phyloP scores from a whole-genome alignment of 2,888 invertebrate genomes.

The Thymelicus lineola region DNA sequence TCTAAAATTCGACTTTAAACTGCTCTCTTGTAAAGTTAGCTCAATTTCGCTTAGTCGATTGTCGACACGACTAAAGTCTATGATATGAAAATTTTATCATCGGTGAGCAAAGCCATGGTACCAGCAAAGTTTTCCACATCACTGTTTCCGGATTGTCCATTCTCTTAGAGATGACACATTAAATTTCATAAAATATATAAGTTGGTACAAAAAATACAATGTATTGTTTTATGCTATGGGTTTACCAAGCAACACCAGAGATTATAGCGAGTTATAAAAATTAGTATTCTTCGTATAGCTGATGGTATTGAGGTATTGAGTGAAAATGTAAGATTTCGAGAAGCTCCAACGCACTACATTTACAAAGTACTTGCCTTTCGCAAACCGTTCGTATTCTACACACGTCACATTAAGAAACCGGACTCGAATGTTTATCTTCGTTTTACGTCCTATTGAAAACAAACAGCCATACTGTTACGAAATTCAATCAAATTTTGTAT shows the following conservation, averaged over 20 bases:
- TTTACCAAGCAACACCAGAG: neutral
- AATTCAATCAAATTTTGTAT: constrained; percentile 28
- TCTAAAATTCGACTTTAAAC: no score
- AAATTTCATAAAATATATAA: no score
- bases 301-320: constrained; percentile 68
- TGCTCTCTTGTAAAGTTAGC: no score
- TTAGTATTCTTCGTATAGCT: constrained; percentile 63
- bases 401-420: constrained; percentile 64
- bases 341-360: constrained; percentile 61
- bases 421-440: constrained; percentile 33
- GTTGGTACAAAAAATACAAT: no score
- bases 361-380: constrained; percentile 74
- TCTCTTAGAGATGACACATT: no score
- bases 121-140: no score
- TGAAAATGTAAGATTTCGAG: constrained; percentile 79
- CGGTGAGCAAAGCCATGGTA: no score
- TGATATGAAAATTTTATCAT: no score
- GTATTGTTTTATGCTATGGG: no score
- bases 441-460: constrained; percentile 26
- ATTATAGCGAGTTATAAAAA: constrained; percentile 16
- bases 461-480: constrained; percentile 40
- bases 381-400: constrained; percentile 58
- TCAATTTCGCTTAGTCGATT: no score
- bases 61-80: no score
- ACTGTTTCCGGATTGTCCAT: no score